These are phyloP conservation scores for Nyctereutes procyonoides DNA, from an alignment of 2,113 vertebrate species.

Conservation along the genomic window DNA sequence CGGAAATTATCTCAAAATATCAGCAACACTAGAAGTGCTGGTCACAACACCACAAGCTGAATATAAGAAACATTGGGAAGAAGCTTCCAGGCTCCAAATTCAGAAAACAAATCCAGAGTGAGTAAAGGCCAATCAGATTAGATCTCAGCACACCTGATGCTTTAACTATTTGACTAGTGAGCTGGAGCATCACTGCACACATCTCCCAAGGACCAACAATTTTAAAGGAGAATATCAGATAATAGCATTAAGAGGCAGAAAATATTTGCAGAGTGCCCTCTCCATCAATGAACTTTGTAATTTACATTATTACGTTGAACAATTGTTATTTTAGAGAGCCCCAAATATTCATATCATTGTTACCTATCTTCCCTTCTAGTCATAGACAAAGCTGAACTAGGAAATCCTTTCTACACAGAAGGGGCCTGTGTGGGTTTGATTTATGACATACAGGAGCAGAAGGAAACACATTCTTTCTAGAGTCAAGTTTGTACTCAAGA, in stretches of 20 bases:
- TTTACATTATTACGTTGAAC: not conserved
- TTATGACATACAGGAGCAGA: not conserved
- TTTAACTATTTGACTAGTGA: not conserved
- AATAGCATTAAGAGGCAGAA: not conserved
- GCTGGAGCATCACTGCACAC: not conserved
- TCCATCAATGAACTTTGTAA: not conserved
- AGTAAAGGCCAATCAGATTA: not conserved
- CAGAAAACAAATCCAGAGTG: not conserved
- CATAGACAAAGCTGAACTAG: not conserved
- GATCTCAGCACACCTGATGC: not conserved
- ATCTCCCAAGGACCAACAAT: not conserved
- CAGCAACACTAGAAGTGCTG: not conserved
- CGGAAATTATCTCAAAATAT: not conserved
- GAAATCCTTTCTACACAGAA: not conserved
- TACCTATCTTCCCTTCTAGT: not conserved
- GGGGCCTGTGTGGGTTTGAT: fast-evolving
- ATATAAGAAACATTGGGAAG: not conserved
- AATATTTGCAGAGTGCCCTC: not conserved
- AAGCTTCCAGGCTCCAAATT: not conserved
- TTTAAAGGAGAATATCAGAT: not conserved
- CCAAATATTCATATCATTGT: not conserved
- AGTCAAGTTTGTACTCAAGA: not conserved
- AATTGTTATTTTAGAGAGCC: not conserved
- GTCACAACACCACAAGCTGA: not conserved
- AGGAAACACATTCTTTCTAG: not conserved